These are phyloP conservation scores for Hypsibius dujardini DNA, from an alignment of 1,140 invertebrate species.

Conservation along the genomic window DNA sequence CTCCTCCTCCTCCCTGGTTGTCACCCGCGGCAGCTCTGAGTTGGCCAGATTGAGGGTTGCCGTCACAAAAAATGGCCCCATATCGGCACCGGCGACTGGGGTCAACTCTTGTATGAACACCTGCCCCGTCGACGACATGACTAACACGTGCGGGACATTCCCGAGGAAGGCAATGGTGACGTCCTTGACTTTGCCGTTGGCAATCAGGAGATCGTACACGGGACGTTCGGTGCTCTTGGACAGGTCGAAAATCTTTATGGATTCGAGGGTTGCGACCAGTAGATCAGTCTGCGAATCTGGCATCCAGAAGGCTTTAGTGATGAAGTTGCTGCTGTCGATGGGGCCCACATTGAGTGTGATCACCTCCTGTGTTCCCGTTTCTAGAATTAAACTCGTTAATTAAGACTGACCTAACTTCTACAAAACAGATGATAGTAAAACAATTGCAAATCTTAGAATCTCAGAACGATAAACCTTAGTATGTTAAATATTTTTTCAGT, in stretches of 20 bases:
- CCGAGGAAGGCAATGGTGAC: conserved; percentile 67
- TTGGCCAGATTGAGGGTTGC: conserved; percentile 73
- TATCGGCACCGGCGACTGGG: conserved; percentile 17
- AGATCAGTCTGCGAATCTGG: conserved; percentile 82
- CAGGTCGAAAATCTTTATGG: conserved; percentile 92
- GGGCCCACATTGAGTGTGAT: background rate
- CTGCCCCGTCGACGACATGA: conserved; percentile 84
- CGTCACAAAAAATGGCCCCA: conserved; percentile 76
- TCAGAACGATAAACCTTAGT: no score
- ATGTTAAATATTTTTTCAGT: no score
- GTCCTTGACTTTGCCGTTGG: conserved; percentile 82
- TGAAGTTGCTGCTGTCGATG: conserved; percentile 4
- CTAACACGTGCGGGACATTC: conserved; percentile 57
- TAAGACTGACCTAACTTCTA: no score
- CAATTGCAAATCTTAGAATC: no score
- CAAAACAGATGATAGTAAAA: no score
- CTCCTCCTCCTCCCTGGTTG: conserved; percentile 28
- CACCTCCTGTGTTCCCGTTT: background rate
- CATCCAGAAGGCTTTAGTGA: conserved; percentile 54
- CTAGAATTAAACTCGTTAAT: no score
- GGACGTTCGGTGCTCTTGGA: conserved; percentile 28
- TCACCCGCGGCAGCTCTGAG: conserved; percentile 38
- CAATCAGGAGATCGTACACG: conserved; percentile 76
- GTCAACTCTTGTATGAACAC: conserved; percentile 80
- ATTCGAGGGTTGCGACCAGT: conserved; percentile 81